These are phyloP conservation scores for Condylostylus longicornis DNA, from an alignment of 1,140 invertebrate genomes.

Conservation along the genomic window DNA sequence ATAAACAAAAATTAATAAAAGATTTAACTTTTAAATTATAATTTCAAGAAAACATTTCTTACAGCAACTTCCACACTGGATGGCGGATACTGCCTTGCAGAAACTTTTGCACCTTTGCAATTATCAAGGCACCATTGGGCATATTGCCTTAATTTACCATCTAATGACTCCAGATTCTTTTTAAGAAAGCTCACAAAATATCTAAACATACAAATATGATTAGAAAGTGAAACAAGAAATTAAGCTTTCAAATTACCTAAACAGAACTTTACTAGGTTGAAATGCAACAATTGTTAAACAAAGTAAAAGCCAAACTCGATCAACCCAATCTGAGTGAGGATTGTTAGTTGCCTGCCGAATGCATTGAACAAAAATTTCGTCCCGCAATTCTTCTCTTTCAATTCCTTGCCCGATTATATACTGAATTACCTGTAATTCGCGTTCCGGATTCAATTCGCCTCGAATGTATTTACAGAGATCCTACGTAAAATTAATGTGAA, in stretches of 20 bases:
- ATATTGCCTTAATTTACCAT: constrained; percentile 63
- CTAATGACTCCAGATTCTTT: constrained; percentile 48
- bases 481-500: constrained; percentile 29
- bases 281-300: constrained; percentile 82
- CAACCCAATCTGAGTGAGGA: constrained; percentile 61
- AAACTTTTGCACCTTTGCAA: constrained; percentile 71
- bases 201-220: too few relatives aligned
- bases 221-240: constrained; percentile 1
- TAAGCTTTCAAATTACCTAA: constrained; percentile 32
- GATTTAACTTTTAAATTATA: not conserved
- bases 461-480: constrained; percentile 75
- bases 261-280: constrained; percentile 75
- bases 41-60: constrained; percentile 26
- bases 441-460: constrained; percentile 68
- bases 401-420: constrained; percentile 71
- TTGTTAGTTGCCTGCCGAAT: constrained; percentile 75
- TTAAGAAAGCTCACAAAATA: constrained; percentile 66
- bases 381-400: constrained; percentile 72
- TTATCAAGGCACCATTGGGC: constrained; percentile 90
- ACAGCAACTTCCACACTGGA: constrained; percentile 87
- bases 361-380: constrained; percentile 80
- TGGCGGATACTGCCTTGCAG: constrained; percentile 66
- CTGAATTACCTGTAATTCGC: constrained; percentile 68
- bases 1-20: constrained; percentile 7
- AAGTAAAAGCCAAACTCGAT: constrained; percentile 75